phyloP scores from a whole-genome alignment of 2,113 vertebrate genomes.

The Sitta europaea region DNA sequence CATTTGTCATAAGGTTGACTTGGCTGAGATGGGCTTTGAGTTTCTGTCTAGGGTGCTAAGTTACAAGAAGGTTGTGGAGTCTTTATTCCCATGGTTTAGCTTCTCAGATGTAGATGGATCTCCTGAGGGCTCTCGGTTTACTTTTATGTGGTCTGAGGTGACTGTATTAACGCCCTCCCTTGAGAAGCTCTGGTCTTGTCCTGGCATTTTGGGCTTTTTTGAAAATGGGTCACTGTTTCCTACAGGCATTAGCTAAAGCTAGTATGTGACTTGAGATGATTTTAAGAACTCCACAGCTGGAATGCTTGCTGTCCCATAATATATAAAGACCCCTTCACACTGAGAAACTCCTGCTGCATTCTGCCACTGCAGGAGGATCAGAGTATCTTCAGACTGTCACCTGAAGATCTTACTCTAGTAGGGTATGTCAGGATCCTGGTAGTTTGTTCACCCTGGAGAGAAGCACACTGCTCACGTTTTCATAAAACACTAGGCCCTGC shows the following conservation, averaged over 20 bases:
- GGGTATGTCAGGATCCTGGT: background rate
- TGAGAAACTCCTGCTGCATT: background rate
- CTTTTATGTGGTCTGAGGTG: background rate
- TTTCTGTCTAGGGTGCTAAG: background rate
- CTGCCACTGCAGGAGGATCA: background rate
- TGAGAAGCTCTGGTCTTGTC: background rate
- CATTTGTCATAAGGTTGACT: background rate
- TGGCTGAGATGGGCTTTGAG: background rate
- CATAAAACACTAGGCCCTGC: background rate
- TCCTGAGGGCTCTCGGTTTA: background rate
- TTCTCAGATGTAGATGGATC: background rate
- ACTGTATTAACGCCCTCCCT: background rate
- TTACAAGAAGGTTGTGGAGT: background rate
- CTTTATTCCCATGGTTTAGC: background rate
- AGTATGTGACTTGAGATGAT: background rate
- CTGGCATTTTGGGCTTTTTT: background rate
- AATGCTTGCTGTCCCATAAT: background rate
- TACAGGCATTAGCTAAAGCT: background rate
- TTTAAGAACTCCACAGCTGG: background rate
- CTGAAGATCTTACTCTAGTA: background rate
- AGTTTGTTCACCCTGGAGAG: background rate
- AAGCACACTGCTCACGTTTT: background rate
- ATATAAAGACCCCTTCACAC: background rate
- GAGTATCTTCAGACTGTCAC: background rate
- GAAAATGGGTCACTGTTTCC: background rate